Evolutionary conservation across 2,888 invertebrate genomes (phyloP).

Genomic region (Acrocyrtus sp.): DNA sequence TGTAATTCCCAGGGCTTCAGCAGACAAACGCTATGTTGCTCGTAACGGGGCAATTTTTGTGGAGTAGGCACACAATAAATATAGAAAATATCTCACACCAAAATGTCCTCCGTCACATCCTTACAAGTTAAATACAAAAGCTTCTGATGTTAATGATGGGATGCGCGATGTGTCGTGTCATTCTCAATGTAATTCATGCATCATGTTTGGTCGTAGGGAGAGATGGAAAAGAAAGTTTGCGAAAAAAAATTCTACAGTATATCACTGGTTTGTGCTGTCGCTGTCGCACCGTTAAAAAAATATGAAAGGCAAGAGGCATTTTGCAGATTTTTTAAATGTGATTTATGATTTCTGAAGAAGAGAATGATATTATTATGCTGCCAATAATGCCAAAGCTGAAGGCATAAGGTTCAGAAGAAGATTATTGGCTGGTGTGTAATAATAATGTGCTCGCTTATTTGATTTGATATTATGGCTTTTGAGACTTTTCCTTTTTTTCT

Average conservation of each 20-base stretch:
- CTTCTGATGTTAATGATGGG: neutral
- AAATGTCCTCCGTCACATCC: slow-evolving; percentile 15
- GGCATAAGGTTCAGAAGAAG: no score
- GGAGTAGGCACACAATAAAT: neutral
- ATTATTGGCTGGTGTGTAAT: no score
- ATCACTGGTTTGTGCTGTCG: neutral
- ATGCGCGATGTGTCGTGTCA: slow-evolving; percentile 21
- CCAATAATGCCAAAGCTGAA: no score
- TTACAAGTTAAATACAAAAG: no score
- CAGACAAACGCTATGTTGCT: neutral
- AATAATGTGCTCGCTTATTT: no score
- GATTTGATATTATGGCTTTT: neutral
- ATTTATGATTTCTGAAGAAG: no score
- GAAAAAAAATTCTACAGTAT: neutral
- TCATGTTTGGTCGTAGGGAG: neutral
- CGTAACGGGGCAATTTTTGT: no score
- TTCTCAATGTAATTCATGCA: slow-evolving; percentile 36
- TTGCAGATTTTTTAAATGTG: slow-evolving; percentile 33
- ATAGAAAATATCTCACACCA: no score
- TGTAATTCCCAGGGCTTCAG: no score
- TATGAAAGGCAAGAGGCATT: no score
- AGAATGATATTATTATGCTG: no score
- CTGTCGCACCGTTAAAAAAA: neutral
- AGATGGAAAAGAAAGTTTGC: slow-evolving; percentile 47
- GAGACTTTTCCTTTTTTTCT: neutral